Base-by-base conservation (phyloP, 2,888 invertebrate species). In the Cryptosula pallasiana region DNA sequence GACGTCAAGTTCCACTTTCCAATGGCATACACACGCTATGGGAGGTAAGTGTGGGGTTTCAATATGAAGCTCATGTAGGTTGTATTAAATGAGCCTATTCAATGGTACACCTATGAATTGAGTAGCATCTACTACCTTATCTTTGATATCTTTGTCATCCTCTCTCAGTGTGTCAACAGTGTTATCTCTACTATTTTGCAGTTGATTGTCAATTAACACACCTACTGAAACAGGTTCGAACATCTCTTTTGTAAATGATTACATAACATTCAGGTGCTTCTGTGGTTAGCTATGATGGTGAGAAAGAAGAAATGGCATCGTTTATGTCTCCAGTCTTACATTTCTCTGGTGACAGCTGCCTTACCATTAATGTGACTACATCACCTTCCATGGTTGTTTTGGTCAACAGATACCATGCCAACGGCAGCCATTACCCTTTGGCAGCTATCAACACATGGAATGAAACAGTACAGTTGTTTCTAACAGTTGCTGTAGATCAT, bases 41-140 rank as follows among this genome's bases (percentile, higher is more conserved):
- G 63, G 63, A 29, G 63, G 63, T 63, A 63, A n/a, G 63, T 63
- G 2, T 20, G n/a, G n/a, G n/a, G n/a, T n/a, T n/a, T n/a, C n/a
- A n/a, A n/a, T n/a, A n/a, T n/a, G n/a, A n/a, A n/a, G n/a, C n/a
- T n/a, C n/a, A n/a, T n/a, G n/a, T n/a, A n/a, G n/a, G n/a, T n/a
- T n/a, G n/a, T n/a, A n/a, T n/a, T n/a, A n/a, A n/a, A n/a, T n/a
- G n/a, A n/a, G n/a, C n/a, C n/a, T n/a, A n/a, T n/a, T n/a, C n/a
- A n/a, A n/a, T n/a, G n/a, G n/a, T n/a, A n/a, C n/a, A n/a, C n/a
- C n/a, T n/a, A n/a, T n/a, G n/a, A n/a, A n/a, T n/a, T n/a, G n/a
- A n/a, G n/a, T n/a, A n/a, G n/a, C n/a, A n/a, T n/a, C n/a, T n/a
- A n/a, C n/a, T n/a, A n/a, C n/a, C n/a, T n/a, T n/a, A n/a, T n/a